Base-by-base conservation (phyloP, 2,888 invertebrate species). In the Lithophane leautieri region DNA sequence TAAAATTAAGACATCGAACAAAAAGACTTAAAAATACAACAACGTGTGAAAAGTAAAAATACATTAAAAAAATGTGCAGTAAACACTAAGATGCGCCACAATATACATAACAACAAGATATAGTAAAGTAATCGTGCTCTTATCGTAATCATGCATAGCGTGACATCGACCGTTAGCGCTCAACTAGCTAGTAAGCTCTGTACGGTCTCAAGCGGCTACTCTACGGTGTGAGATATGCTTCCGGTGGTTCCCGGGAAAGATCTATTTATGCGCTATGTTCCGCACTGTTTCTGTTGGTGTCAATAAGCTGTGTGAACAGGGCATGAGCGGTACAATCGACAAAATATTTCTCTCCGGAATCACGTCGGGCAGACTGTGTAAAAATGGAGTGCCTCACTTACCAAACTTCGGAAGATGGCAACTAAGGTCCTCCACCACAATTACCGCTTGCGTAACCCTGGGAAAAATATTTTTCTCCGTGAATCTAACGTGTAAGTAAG, bases 361-460 rank as follows among this genome's bases (percentile, higher is more conserved):
- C 96, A 96, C 96, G 95, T 89, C 95, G 95, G 95, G 96, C 96
- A 96, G 92, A 95, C 95, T 96, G 96, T 96, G 94, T 94, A 95
- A 93, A 91, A 94, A 96, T 96, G 96, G 96, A 96, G 96, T 95
- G 96, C 96, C 96, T 96, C 95, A 96, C 96, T 96, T 96, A 96
- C 96, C 96, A 95, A 96, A 96, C 95, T 95, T 96, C 96, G 94
- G 95, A 95, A 93, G 96, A 96, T 96, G 96, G 96, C 96, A 96
- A 96, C 94, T 96, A 96, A 96, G 96, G 96, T 96, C 94, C 96
- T 96, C 96, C 96, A 96, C 96, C 96, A 96, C 96, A 96, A 95
- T 94, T 96, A 96, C 96, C 96, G 96, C 96, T 96, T 96, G 96
- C 96, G 96, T 96, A 96, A 96, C 96, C 96, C 96, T 96, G 96